Base-by-base conservation (phyloP, 2,888 invertebrate genomes). In the Thecophora atra region DNA sequence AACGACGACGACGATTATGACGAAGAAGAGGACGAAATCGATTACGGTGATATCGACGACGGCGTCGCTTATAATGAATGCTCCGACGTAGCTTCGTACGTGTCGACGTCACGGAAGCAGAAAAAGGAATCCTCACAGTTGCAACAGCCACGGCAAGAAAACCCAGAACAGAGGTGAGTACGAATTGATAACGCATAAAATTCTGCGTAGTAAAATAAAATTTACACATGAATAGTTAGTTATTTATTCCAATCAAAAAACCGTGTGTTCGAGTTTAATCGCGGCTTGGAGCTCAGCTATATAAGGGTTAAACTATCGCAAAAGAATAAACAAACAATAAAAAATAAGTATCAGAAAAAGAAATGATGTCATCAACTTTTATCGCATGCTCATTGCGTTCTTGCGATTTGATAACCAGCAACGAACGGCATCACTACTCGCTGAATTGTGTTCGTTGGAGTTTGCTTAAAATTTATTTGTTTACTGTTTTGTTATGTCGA, bases 311-410 rank as follows among this genome's bases (percentile, higher is more conserved):
- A 15, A 24, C 19, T 26, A 17, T 17, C 24, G n/a, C n/a, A n/a
- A n/a, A n/a, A n/a, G n/a, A n/a, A n/a, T n/a, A n/a, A n/a, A n/a
- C n/a, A 56, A 56, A 21, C 44, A 44, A 19, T 24, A 37, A 64
- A 64, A 37, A 19, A 24, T 24, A 26, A 28, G 28, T 30, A 21
- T 11, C 47, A 26, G 24, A 58, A 30, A 28, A n/a, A 30, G 17
- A 68, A 37, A 64, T 70, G 70, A 70, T 70, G 70, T 70, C 70
- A 70, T 70, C 70, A 52, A 42, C 68, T n/a, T 68, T 37, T 58
- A 68, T 68, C 68, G 68, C 58, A n/a, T 42, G 21, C 42, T 37
- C 24, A 13, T 28, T 65, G 47, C 42, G n/a, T 28, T 54, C 28
- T 37, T 54, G 54, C 11, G 6, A 37, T 37, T 37, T 17, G 15